Evolutionary conservation across 2,797 vertebrate species (phyloP).

Genomic region (Odontamblyopus lacepedii): DNA sequence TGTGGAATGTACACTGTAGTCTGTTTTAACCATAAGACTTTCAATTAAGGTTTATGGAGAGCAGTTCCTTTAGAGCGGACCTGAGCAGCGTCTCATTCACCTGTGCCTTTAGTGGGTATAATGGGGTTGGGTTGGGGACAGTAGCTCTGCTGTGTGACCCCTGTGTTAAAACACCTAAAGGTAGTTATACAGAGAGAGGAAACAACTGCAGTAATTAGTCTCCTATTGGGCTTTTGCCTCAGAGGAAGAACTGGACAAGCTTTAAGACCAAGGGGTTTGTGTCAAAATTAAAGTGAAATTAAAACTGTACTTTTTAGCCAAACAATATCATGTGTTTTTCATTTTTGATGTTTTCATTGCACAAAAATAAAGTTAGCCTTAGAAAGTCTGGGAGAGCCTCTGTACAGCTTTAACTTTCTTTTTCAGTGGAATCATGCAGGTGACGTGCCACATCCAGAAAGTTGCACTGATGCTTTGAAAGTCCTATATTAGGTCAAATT

Average conservation of each 20-base stretch:
- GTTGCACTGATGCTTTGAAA: no score
- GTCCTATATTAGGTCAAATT: no score
- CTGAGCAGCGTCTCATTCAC: constrained; percentile 35
- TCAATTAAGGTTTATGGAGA: constrained; percentile 21
- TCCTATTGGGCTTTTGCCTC: constrained; percentile 33
- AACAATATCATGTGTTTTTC: no score
- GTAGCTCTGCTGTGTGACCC: constrained; percentile 46
- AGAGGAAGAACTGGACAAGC: constrained; percentile 20
- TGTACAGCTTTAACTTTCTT: no score
- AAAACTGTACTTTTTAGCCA: background rate
- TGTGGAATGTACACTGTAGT: constrained; percentile 29
- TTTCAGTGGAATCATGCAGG: no score
- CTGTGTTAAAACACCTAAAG: constrained; percentile 52
- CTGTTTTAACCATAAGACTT: constrained; percentile 30
- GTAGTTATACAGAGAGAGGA: constrained; percentile 40
- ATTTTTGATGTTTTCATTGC: no score
- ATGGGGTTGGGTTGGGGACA: constrained; percentile 36
- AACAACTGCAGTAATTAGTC: constrained; percentile 56
- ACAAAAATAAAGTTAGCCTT: no score
- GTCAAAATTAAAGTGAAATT: constrained; percentile 36
- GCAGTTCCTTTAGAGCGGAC: constrained; percentile 7
- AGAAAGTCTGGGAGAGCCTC: no score
- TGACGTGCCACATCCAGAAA: no score
- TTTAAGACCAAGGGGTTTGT: constrained; percentile 6
- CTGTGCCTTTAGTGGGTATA: constrained; percentile 18